These are phyloP conservation scores for Tubulanus polymorphus DNA, from an alignment of 2,888 invertebrate species.

Conservation along the genomic window DNA sequence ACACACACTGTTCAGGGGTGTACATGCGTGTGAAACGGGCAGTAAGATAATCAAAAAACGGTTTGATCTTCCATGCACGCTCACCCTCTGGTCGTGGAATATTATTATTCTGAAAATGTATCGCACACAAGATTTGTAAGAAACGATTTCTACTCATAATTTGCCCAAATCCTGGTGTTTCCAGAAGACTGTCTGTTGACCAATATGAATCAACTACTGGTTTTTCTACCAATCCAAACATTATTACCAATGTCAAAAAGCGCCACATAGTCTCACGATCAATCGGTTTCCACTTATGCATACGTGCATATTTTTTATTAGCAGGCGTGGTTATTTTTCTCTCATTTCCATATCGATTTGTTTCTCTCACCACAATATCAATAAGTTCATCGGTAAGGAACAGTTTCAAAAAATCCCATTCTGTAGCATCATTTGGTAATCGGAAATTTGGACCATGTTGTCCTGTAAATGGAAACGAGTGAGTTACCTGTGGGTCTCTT, in stretches of 20 bases:
- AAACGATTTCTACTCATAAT: not conserved
- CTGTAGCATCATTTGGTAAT: not conserved
- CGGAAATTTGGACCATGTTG: not conserved
- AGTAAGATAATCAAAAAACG: not conserved
- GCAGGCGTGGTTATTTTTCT: not conserved
- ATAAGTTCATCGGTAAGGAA: not conserved
- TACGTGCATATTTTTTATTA: not conserved
- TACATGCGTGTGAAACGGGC: not conserved
- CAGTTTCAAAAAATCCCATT: not conserved
- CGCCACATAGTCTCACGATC: not conserved
- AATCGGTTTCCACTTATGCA: not conserved
- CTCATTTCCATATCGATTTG: not conserved
- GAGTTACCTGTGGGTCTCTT: no score
- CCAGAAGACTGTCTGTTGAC: not conserved
- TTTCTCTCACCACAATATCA: not conserved
- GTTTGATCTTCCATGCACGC: conserved; percentile 1
- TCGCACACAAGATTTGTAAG: not conserved
- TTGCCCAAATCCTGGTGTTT: not conserved
- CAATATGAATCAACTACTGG: not conserved
- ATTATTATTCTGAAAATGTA: not conserved
- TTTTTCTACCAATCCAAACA: not conserved
- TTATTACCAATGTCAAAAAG: not conserved
- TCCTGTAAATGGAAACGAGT: not conserved
- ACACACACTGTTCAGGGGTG: not conserved
- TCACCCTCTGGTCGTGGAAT: not conserved